A percentile compares a stretch with the other conserved stretches of the same genome.
Evolutionary conservation across 2,113 vertebrate genomes (phyloP).

Genomic region (Rhizomys pruinosus): DNA sequence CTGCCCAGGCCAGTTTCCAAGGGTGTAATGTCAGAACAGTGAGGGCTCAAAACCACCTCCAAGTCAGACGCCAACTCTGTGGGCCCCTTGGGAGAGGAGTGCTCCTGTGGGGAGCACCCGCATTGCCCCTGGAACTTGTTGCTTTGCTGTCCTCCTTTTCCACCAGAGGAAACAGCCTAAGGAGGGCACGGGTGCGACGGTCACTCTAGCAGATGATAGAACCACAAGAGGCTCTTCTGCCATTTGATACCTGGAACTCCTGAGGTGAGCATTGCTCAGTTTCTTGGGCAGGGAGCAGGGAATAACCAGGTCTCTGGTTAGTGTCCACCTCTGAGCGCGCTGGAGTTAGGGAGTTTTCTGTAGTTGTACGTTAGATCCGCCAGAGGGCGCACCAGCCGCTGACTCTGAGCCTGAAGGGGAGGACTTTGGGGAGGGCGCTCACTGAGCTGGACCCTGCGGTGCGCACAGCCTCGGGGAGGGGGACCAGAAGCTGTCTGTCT

Average conservation of each 20-base stretch:
- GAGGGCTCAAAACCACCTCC: not conserved
- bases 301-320: not conserved
- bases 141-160: not conserved
- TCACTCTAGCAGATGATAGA: not conserved
- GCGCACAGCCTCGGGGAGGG: rapidly evolving
- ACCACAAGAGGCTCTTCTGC: not conserved
- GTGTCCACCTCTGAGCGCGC: not conserved
- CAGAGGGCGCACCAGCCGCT: conserved; percentile 68
- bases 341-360: not conserved
- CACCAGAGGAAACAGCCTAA: not conserved
- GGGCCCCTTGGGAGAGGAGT: not conserved
- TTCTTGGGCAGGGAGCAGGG: not conserved
- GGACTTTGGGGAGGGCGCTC: not conserved
- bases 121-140: not conserved
- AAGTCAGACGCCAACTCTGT: not conserved
- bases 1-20: not conserved
- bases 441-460: not conserved
- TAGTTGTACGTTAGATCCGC: not conserved
- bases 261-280: not conserved
- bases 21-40: not conserved
- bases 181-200: not conserved
- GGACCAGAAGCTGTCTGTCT: not conserved
- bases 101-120: not conserved
- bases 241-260: not conserved
- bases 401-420: not conserved